Base-by-base conservation (phyloP, 1,140 invertebrate genomes). In the Macrotrachela quadricornifera region DNA sequence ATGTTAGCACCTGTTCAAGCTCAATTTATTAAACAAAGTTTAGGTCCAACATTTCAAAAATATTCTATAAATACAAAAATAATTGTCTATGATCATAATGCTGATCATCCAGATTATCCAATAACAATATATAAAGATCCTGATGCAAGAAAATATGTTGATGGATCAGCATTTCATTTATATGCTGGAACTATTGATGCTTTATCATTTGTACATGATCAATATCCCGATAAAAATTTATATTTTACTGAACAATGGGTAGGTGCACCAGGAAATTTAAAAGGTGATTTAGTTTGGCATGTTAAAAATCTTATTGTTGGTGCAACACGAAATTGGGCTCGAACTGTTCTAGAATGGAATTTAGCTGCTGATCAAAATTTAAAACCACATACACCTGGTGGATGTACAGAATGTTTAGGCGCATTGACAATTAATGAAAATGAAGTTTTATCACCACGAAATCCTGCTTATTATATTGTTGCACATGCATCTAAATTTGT, bases 221-320 rank as follows among this genome's bases (percentile, higher is more conserved):
- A 53, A n/a, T 53, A 55, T 40, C 60, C 58, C 17, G 17, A 54
- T 45, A 43, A 57, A 10, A 57, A 56, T 17, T 50, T 52, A 8
- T 62, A 60, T 48, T 57, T 60, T 40, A 57, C 60, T 0, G 60
- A 62, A 46, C 57, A 57, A 17, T 60, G 59, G 1, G 60, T 59
- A 11, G 57, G 58, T 38, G 49, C 43, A 1, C 53, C 56, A 48
- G 54, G 55, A 9, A 51, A 49, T 41, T 61, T 56, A 40, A 36
- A 48, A 14, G 49, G 55, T 14, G 49, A 49, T 17, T 49, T 61
- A 1, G 49, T 53, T 16, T 59, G 51, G 49, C 48, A 56, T 46
- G 38, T 57, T 12, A 46, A 56, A 21, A 55, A 55, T 38, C 51
- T 62, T 15, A 57, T 59, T 21, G 58, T 62, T 40, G 58, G 57